phyloP scores from a whole-genome alignment of 2,797 vertebrate species.

The Propithecus deckenii region DNA sequence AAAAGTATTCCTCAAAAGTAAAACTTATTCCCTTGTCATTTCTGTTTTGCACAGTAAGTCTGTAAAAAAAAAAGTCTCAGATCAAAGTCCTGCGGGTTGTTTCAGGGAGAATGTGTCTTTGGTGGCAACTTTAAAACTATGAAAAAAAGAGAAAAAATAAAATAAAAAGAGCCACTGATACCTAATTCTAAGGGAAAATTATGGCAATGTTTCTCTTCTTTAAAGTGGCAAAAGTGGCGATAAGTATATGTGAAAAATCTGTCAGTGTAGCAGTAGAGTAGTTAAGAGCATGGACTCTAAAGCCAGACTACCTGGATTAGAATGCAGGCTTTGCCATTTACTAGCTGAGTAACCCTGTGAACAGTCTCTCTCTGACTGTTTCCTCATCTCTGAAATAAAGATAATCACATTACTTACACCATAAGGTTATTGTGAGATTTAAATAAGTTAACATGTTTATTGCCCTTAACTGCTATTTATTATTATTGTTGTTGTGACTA shows the following conservation, averaged over 20 bases:
- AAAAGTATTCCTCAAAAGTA: conserved; percentile 52
- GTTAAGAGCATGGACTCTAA: background rate
- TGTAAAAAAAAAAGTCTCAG: conserved; percentile 8
- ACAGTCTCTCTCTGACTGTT: background rate
- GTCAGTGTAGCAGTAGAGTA: background rate
- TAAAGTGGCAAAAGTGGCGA: conserved; percentile 46
- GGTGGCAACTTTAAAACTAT: conserved; percentile 18
- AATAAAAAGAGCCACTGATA: background rate
- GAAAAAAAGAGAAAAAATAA: background rate
- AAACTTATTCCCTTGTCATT: conserved; percentile 39
- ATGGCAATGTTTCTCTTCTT: conserved; percentile 32
- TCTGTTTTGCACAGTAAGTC: conserved; percentile 28
- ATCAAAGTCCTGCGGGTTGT: background rate
- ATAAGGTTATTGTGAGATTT: background rate
- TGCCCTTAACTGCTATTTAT: background rate
- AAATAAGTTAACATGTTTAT: background rate
- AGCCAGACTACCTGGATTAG: background rate
- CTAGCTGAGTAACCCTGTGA: background rate
- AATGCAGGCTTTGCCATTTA: background rate
- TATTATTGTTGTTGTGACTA: background rate
- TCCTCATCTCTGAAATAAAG: conserved; percentile 30
- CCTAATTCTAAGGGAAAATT: conserved; percentile 8
- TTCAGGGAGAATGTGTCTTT: background rate
- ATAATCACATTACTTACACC: background rate
- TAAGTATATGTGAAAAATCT: conserved; percentile 9